Evolutionary conservation across 2,888 invertebrate genomes (phyloP).

Genomic region (Cerastis rubricosa): DNA sequence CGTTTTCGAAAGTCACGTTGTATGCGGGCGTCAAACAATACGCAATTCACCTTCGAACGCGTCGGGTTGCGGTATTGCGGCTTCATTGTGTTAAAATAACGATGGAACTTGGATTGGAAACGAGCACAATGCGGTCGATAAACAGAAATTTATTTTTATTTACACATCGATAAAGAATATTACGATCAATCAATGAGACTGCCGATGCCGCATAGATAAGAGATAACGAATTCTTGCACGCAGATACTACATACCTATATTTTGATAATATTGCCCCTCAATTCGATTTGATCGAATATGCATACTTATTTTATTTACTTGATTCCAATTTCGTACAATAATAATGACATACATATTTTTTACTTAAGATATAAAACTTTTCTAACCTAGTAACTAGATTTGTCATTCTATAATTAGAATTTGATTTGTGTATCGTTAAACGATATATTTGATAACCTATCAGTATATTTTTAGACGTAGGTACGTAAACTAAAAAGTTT

Average conservation of each 20-base stretch:
- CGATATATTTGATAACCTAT: constrained; percentile 26
- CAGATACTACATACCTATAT: constrained; percentile 12
- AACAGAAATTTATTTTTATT: constrained; percentile 80
- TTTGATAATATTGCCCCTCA: constrained; percentile 18
- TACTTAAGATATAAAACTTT: constrained; percentile 23
- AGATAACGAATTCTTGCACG: constrained; percentile 47
- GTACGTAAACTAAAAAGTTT: constrained; percentile 3
- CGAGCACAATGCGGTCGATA: constrained; percentile 82
- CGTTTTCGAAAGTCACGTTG: constrained; percentile 87
- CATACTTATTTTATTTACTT: background rate
- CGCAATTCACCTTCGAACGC: constrained; percentile 91
- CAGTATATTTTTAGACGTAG: constrained; percentile 20
- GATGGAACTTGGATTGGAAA: constrained; percentile 86
- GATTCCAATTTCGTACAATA: constrained; percentile 21
- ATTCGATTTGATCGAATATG: constrained; percentile 9
- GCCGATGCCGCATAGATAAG: constrained; percentile 43
- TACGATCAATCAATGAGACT: constrained; percentile 64
- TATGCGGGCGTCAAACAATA: constrained; percentile 89
- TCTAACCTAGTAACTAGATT: background rate
- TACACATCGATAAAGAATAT: constrained; percentile 71
- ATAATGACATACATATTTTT: constrained; percentile 33
- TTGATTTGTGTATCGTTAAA: constrained; percentile 4
- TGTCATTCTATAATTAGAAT: constrained; percentile 28
- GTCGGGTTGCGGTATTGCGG: constrained; percentile 90
- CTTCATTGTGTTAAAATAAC: constrained; percentile 90